A percentile compares a stretch with the other conserved stretches of the same genome.
Conservation (phyloP, 2,888 invertebrate species). For the Acleris literana region DNA sequence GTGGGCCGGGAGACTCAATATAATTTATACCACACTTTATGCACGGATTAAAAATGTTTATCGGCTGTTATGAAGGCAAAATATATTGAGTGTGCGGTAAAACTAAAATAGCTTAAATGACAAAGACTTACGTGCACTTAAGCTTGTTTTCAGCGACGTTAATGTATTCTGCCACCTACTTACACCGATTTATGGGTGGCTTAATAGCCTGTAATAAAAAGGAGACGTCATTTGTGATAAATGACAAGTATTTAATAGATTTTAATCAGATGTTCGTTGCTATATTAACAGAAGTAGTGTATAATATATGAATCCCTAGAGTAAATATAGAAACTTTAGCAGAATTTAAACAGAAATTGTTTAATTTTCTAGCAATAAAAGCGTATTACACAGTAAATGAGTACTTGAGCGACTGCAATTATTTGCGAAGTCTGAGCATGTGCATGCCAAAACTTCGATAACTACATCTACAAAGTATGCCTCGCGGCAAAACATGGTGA, state of each 20-base stretch:
- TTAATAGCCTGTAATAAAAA: constrained; percentile 13
- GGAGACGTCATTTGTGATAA: neutral
- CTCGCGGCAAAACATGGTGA: too few species aligned
- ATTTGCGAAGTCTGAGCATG: too few species aligned
- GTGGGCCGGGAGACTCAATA: constrained; percentile 54
- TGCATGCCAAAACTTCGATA: too few species aligned
- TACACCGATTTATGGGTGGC: constrained; percentile 49
- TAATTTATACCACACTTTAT: constrained; percentile 65
- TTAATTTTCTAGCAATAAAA: too few species aligned
- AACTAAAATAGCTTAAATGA: constrained; percentile 5
- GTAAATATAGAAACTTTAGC: too few species aligned
- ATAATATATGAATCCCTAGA: too few species aligned
- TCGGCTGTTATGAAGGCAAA: constrained; percentile 53
- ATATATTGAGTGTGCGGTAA: constrained; percentile 44
- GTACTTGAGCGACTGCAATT: too few species aligned
- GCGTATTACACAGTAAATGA: too few species aligned
- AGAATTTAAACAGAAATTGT: too few species aligned
- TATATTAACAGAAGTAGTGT: too few species aligned
- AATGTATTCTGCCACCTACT: constrained; percentile 64
- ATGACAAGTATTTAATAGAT: neutral
- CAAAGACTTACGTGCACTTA: neutral
- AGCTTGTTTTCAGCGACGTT: constrained; percentile 39
- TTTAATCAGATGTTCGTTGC: too few species aligned
- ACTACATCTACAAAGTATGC: too few species aligned
- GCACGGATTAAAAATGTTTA: constrained; percentile 50